A percentile compares a stretch with the other conserved stretches of the same genome.
Evolutionary conservation across 1,140 invertebrate genomes (phyloP).

Genomic region (Drosophila virilis): DNA sequence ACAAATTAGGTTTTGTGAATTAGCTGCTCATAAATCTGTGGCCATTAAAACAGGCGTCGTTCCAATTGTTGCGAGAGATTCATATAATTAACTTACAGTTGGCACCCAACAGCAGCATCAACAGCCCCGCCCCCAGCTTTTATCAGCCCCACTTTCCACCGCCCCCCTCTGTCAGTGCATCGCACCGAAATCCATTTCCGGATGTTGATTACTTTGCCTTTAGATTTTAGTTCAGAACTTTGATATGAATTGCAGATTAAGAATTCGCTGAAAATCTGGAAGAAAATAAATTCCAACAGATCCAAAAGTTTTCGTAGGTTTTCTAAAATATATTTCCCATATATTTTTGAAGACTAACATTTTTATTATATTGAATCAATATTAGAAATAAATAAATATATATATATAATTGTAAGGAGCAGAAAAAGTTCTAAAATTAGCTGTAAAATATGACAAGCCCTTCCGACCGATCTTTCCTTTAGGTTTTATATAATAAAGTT

Average conservation of each 20-base stretch:
- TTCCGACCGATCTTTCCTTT: too few relatives aligned
- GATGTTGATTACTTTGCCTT: slow-evolving; percentile 2
- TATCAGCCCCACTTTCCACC: background rate
- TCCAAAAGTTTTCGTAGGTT: too few relatives aligned
- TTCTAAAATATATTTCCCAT: too few relatives aligned
- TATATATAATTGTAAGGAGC: too few relatives aligned
- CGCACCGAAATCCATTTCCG: slow-evolving; percentile 5
- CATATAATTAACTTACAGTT: slow-evolving; percentile 4
- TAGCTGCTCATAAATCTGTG: slow-evolving; percentile 76
- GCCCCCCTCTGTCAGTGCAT: background rate
- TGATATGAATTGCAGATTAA: background rate
- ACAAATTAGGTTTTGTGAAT: slow-evolving; percentile 72
- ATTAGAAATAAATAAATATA: too few relatives aligned
- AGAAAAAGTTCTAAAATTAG: too few relatives aligned
- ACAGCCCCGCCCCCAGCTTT: background rate
- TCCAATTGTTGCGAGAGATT: slow-evolving; percentile 6
- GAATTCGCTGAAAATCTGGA: background rate
- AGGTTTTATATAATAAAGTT: too few relatives aligned
- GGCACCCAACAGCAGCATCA: too few relatives aligned
- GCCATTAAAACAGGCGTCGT: slow-evolving; percentile 45
- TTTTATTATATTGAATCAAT: too few relatives aligned
- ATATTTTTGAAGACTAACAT: too few relatives aligned
- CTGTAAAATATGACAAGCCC: too few relatives aligned
- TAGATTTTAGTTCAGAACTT: background rate
- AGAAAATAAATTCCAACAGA: background rate